Evolutionary conservation across 2,113 vertebrate genomes (phyloP), one percentile per base, ranked within the genome.

Genomic region (Catagonus wagneri): DNA sequence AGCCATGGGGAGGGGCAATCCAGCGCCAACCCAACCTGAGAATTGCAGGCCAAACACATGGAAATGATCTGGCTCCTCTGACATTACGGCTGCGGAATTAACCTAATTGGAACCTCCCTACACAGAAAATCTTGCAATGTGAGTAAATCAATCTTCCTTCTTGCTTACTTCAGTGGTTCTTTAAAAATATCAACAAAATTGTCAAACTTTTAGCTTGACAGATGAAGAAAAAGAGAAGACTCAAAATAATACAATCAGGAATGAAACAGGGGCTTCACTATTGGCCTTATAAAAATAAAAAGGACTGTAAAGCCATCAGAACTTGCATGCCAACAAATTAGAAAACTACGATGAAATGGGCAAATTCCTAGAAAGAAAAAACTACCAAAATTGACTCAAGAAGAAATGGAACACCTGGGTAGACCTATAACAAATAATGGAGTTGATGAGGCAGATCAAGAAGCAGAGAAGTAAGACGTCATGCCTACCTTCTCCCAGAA

Each of bases 131-230:
- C 65, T 65, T 81, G 12, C 50, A 56, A 68, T 23, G 20, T 12
- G 16, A 81, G 16, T 63, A 65, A 75, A n/a, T 50, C 50, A 13
- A 25, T 63, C 1, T 60, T 71, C 4, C 69, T 84, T 87, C 22
- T 74, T 87, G 14, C 83, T 95, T 90, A 75, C 22, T 68, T 19
- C 1, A 44, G 25, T 79, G 44, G 36, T 72, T 87, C 32, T 94
- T 94, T 76, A 54, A 83, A 87, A 88, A 71, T 7, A 92, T 78
- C 14, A 65, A 83, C n/a, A 92, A 81, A 94, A 76, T 8, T 52
- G 44, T 76, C 44, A 72, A 86, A 79, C 1, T 32, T 92, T 94
- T 78, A 87, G 63, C 22, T 83, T 50, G 36, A 87, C 20, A 83
- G 25, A n/a, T 29, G 54, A 83, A 56, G 61, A 85, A 79, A 44